Evolutionary conservation across 2,113 vertebrate species (phyloP).

Genomic region (Regulus satrapa): DNA sequence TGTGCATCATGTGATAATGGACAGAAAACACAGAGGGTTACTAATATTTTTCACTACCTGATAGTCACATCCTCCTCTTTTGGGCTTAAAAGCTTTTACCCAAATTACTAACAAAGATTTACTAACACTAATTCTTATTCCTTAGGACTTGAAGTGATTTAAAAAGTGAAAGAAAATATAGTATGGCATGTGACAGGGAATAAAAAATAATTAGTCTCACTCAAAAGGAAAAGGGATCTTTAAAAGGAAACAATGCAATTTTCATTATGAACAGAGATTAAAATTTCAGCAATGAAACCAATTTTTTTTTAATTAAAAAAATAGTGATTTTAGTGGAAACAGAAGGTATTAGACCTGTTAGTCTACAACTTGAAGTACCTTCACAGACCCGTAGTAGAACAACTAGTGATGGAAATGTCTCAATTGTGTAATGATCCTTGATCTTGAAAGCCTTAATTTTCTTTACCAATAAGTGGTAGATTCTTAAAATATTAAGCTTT

Average conservation of each 20-base stretch:
- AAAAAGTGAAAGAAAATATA: not conserved
- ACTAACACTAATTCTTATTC: not conserved
- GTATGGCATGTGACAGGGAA: not conserved
- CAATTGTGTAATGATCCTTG: not conserved
- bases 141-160: not conserved
- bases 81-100: not conserved
- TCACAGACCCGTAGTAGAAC: not conserved
- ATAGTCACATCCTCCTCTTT: not conserved
- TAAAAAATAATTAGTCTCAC: not conserved
- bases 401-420: not conserved
- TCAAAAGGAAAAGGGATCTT: not conserved
- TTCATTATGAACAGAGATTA: not conserved
- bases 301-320: not conserved
- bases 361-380: not conserved
- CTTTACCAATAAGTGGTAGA: not conserved
- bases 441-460: not conserved
- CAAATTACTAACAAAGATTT: too few relatives aligned
- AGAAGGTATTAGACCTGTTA: not conserved
- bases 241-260: not conserved
- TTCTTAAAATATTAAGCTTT: not conserved
- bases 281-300: not conserved
- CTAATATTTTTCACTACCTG: not conserved
- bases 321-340: not conserved
- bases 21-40: not conserved
- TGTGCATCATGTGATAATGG: not conserved